phyloP scores from a whole-genome alignment of 2,797 vertebrate species.

The Trematomus bernacchii region DNA sequence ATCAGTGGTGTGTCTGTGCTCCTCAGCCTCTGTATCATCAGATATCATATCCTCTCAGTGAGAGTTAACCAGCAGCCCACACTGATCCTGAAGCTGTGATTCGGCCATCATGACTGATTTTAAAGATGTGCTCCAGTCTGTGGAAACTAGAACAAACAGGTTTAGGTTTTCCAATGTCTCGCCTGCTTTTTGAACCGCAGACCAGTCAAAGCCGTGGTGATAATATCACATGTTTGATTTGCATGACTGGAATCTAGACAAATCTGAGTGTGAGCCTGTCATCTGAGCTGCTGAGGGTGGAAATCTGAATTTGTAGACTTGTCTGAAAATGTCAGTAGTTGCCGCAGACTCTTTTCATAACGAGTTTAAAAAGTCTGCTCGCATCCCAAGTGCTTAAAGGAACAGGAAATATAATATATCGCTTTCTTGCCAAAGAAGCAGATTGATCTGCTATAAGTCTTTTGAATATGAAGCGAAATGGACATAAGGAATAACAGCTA shows the following conservation, averaged over 20 bases:
- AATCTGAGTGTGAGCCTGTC: not conserved
- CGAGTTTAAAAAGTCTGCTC: not conserved
- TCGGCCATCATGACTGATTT: constrained; percentile 14
- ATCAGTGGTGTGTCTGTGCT: constrained; percentile 8
- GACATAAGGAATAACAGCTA: not conserved
- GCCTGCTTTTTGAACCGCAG: constrained; percentile 23
- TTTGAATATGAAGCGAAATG: not conserved
- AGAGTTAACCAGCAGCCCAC: constrained; percentile 20
- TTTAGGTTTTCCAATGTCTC: constrained; percentile 2
- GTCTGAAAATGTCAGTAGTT: not conserved
- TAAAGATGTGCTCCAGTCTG: not conserved
- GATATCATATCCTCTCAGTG: constrained; percentile 13
- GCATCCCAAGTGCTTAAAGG: not conserved
- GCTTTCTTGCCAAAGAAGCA: not conserved
- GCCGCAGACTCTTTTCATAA: not conserved
- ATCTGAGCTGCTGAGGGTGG: not conserved
- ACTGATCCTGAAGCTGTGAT: constrained; percentile 9
- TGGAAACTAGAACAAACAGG: constrained; percentile 5
- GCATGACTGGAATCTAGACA: constrained; percentile 12
- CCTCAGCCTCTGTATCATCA: constrained; percentile 8
- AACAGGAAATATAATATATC: not conserved
- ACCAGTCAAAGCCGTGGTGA: constrained; percentile 24
- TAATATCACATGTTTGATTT: constrained; percentile 40
- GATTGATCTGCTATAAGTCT: not conserved
- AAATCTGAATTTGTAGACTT: not conserved